These are phyloP conservation scores for Petrolisthes cinctipes DNA, from an alignment of 2,888 invertebrate species.

Conservation along the genomic window DNA sequence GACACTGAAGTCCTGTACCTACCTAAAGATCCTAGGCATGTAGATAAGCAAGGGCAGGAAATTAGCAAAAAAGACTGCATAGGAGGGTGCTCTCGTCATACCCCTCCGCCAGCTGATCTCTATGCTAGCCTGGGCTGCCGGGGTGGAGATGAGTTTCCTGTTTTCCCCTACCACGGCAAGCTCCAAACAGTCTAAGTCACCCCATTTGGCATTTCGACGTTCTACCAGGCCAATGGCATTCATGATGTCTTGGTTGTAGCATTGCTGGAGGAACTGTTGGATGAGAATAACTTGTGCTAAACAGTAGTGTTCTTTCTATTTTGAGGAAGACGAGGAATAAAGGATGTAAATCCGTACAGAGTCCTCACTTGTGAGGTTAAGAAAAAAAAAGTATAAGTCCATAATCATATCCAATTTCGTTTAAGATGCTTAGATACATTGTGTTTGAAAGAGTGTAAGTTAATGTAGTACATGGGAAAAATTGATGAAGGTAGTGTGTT, in stretches of 20 bases:
- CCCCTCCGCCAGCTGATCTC: slow-evolving; percentile 68
- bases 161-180: slow-evolving; percentile 68
- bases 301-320: no score
- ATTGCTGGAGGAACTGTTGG: slow-evolving; percentile 69
- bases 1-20: neutral
- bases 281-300: no score
- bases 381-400: no score
- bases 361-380: no score
- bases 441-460: no score
- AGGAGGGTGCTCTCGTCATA: slow-evolving; percentile 52
- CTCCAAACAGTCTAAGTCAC: slow-evolving; percentile 69
- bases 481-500: no score
- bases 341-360: no score
- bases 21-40: slow-evolving; percentile 51
- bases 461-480: no score
- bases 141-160: slow-evolving; percentile 53
- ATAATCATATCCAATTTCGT: no score
- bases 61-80: slow-evolving; percentile 63
- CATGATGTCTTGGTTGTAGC: slow-evolving; percentile 69
- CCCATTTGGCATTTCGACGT: slow-evolving; percentile 69
- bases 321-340: no score
- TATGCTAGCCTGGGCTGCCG: slow-evolving; percentile 68
- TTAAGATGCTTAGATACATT: no score
- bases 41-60: slow-evolving; percentile 66
- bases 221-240: slow-evolving; percentile 70